A percentile compares a stretch with the other conserved stretches of the same genome.
Evolutionary conservation across 2,113 vertebrate species (phyloP).

Genomic region (Poicephalus meyeri): DNA sequence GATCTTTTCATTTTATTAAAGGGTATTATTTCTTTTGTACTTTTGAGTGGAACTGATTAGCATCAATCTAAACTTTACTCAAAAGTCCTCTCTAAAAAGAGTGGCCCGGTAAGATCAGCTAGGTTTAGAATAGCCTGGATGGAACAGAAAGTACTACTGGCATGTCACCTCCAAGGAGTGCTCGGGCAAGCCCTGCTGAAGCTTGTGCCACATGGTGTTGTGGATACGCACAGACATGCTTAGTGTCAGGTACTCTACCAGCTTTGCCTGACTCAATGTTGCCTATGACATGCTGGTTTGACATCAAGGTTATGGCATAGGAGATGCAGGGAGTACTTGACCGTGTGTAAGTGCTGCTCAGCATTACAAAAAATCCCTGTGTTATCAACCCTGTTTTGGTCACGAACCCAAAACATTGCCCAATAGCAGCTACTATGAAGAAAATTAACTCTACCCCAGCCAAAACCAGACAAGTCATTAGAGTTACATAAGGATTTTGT

Average conservation of each 20-base stretch:
- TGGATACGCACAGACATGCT: background rate
- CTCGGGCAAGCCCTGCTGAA: background rate
- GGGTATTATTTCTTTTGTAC: background rate
- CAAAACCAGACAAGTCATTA: background rate
- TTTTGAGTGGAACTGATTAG: background rate
- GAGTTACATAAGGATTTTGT: background rate
- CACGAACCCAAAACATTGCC: background rate
- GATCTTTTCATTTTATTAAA: background rate
- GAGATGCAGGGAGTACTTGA: background rate
- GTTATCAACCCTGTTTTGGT: background rate
- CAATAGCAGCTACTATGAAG: background rate
- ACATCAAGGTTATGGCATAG: background rate
- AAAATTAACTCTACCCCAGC: background rate
- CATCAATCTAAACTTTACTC: background rate
- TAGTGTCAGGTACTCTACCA: background rate
- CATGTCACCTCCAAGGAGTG: background rate
- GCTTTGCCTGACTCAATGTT: background rate
- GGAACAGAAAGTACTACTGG: background rate
- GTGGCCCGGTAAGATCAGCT: background rate
- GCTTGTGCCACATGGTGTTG: background rate
- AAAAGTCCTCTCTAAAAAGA: background rate
- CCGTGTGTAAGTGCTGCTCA: background rate
- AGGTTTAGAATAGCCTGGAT: background rate
- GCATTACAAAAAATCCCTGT: background rate
- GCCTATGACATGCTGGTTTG: background rate